phyloP scores from a whole-genome alignment of 1,140 invertebrate genomes.

The Hycleus cichorii region DNA sequence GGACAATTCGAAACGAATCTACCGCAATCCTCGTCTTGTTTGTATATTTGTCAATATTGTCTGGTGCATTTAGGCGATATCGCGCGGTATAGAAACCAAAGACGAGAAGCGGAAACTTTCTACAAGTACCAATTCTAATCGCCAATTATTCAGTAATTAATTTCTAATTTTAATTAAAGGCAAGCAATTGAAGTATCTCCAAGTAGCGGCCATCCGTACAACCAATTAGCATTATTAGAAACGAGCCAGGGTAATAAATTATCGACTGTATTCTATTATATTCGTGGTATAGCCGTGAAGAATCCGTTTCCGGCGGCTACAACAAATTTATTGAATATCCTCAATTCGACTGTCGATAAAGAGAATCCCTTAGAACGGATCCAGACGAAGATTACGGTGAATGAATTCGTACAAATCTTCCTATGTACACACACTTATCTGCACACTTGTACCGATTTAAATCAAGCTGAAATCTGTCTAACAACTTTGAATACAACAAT shows the following conservation, averaged over 20 bases:
- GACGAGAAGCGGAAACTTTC: slow-evolving; percentile 70
- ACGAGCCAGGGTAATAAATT: slow-evolving; percentile 73
- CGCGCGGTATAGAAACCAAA: slow-evolving; percentile 73
- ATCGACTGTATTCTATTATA: slow-evolving; percentile 76
- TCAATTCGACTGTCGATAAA: slow-evolving; percentile 50
- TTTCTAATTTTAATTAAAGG: slow-evolving; percentile 44
- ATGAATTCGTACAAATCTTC: slow-evolving; percentile 63
- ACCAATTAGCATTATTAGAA: slow-evolving; percentile 76
- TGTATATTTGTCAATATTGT: slow-evolving; percentile 81
- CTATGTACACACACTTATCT: slow-evolving; percentile 58
- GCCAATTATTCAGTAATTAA: neutral
- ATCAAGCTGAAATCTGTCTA: slow-evolving; percentile 50
- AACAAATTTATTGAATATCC: slow-evolving; percentile 64
- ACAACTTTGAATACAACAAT: slow-evolving; percentile 59
- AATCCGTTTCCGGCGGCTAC: slow-evolving; percentile 76
- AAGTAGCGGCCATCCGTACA: slow-evolving; percentile 80
- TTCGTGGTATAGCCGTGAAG: slow-evolving; percentile 69
- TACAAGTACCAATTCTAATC: slow-evolving; percentile 51
- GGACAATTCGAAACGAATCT: slow-evolving; percentile 30
- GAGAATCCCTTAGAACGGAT: slow-evolving; percentile 46
- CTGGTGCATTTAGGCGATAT: slow-evolving; percentile 81
- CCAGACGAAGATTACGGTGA: slow-evolving; percentile 54
- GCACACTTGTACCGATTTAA: slow-evolving; percentile 52
- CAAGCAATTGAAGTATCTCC: slow-evolving; percentile 74
- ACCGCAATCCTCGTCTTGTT: slow-evolving; percentile 64